Percentiles rank a stretch among this genome's conserved stretches.
phyloP scores from a whole-genome alignment of 35 echinoderm and acorn worm genomes.

The Diadema setosum region DNA sequence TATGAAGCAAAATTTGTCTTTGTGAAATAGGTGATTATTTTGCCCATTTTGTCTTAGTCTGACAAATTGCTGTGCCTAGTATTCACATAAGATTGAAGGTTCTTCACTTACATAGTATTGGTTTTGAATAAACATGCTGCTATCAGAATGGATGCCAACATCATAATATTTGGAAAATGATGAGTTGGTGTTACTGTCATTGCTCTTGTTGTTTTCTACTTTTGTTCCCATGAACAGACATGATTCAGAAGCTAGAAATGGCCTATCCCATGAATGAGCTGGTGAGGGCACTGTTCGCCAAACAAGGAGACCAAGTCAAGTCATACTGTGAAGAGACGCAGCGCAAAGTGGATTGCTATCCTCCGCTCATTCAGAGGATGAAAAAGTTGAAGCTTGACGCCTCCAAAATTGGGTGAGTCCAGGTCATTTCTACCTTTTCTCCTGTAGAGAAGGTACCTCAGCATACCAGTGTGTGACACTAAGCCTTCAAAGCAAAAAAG shows the following conservation, averaged over 20 bases:
- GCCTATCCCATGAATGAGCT: constrained; percentile 54
- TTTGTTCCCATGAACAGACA: neutral
- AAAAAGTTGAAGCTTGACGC: neutral
- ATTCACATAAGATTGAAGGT: too few relatives aligned
- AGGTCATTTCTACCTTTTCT: neutral
- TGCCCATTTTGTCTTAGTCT: too few relatives aligned
- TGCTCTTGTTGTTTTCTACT: neutral
- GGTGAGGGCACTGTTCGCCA: constrained; percentile 41
- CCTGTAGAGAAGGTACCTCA: neutral
- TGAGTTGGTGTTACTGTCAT: too few relatives aligned
- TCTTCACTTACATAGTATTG: too few relatives aligned
- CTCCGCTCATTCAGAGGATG: neutral
- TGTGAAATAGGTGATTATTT: too few relatives aligned
- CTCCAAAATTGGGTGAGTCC: neutral
- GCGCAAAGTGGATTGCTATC: neutral
- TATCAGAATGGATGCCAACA: too few relatives aligned
- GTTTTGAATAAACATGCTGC: too few relatives aligned
- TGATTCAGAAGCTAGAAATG: neutral
- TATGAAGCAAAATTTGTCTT: too few relatives aligned
- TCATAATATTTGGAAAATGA: too few relatives aligned
- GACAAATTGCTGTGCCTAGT: too few relatives aligned
- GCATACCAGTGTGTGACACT: neutral
- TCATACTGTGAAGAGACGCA: neutral
- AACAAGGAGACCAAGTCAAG: neutral
- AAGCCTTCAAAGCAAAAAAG: too few relatives aligned